Conservation (phyloP, 1,140 invertebrate species). For the Drosophila pachea region DNA sequence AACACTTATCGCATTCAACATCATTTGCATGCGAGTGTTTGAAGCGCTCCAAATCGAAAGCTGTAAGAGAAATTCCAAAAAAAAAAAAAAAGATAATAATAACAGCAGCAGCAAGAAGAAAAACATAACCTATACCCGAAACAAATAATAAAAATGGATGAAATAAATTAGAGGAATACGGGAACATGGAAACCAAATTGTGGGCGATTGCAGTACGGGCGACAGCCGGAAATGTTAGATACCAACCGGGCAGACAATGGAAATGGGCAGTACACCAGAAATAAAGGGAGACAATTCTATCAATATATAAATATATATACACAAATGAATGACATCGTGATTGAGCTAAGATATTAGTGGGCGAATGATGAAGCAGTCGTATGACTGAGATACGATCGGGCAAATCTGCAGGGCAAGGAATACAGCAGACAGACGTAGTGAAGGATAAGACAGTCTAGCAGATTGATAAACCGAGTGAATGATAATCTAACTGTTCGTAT, state of each 20-base stretch:
- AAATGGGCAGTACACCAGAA: not conserved
- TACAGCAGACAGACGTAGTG: too few species aligned
- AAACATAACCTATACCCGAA: slow-evolving; percentile 26
- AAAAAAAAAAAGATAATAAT: not conserved
- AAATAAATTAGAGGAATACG: slow-evolving; percentile 75
- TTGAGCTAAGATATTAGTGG: too few species aligned
- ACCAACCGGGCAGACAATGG: slow-evolving; percentile 27
- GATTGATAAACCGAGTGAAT: too few species aligned
- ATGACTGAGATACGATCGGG: too few species aligned
- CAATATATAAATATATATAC: not conserved
- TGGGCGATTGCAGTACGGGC: not conserved
- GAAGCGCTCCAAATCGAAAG: slow-evolving; percentile 45
- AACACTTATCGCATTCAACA: slow-evolving; percentile 76
- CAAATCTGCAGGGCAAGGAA: too few species aligned
- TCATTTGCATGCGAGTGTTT: slow-evolving; percentile 69
- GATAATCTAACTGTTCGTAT: too few species aligned
- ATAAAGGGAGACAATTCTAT: not conserved
- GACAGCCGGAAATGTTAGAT: slow-evolving; percentile 36
- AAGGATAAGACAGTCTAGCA: too few species aligned
- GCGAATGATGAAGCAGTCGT: too few species aligned
- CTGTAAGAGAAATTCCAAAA: not conserved
- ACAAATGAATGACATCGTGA: not conserved
- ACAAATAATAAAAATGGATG: slow-evolving; percentile 76
- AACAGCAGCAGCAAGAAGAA: not conserved
- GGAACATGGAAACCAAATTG: slow-evolving; percentile 18